Base-by-base conservation (phyloP, 2,113 vertebrate species). In the Prionailurus viverrinus region DNA sequence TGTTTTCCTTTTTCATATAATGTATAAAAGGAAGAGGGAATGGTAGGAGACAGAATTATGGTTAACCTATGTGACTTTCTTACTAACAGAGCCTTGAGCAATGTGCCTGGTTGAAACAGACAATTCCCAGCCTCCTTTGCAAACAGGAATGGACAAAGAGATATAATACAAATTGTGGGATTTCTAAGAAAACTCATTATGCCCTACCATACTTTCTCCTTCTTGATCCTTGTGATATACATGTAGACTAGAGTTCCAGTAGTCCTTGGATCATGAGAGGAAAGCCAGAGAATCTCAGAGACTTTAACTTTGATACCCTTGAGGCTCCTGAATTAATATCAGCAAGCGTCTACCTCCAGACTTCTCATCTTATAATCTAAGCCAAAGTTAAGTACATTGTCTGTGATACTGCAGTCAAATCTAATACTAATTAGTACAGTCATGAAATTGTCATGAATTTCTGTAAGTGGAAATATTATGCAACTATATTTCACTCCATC, bases 401-500 rank as follows among this genome's bases (percentile, higher is more conserved):
- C n/a, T 82, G 33, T 79, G 48, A 88, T 48, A 89, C 2, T 80
- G 8, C 19, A 74, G 31, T 29, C 14, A 91, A 73, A 66, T 91
- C 19, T 61, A 80, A 89, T 33, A 84, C 71, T 89, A 82, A 84
- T 71, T 41, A 85, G 91, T 79, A 94, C 1, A 89, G 51, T 27
- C 18, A n/a, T 48, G 53, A 76, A 53, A 78, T 0, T 15, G 11
- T 7, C 79, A 89, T 45, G 58, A 82, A 95, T 83, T 86, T 91
- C 51, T 84, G 8, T n/a, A 94, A 58, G 19, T 41, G 31, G 36
- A 93, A 91, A 58, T 80, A 58, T 51, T 82, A 95, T n/a, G 16
- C 51, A 93, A 51, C 41, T 76, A 84, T 79, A 78, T 93, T 95
- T 94, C 19, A 92, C 18, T 80, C 41, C 15, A 66, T 83, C 95